phyloP scores from a whole-genome alignment of 2,888 invertebrate species.

The Bombyx huttoni region DNA sequence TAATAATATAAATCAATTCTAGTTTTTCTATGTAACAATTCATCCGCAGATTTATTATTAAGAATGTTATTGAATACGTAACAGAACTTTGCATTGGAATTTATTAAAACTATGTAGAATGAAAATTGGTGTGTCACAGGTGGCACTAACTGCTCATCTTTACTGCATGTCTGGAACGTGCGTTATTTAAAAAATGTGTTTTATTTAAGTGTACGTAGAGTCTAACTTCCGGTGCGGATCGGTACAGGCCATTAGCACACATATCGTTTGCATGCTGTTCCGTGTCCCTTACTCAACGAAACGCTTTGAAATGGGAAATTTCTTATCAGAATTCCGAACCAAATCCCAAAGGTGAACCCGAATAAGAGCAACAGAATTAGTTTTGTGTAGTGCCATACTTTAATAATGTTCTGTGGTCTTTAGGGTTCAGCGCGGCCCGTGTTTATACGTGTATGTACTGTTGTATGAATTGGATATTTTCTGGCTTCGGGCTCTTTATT shows the following conservation, averaged over 20 bases:
- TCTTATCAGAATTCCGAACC: slow-evolving; percentile 32
- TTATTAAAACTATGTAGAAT: slow-evolving; percentile 56
- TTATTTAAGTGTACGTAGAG: slow-evolving; percentile 40
- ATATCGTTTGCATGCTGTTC: slow-evolving; percentile 28
- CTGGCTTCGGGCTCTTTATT: slow-evolving; percentile 71
- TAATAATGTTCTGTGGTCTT: slow-evolving; percentile 61
- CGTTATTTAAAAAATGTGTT: slow-evolving; percentile 63
- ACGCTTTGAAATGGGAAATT: slow-evolving; percentile 24
- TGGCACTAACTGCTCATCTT: slow-evolving; percentile 54
- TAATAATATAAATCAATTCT: too few species aligned
- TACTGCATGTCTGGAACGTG: slow-evolving; percentile 34
- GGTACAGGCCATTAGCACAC: slow-evolving; percentile 36
- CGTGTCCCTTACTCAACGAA: slow-evolving; percentile 21
- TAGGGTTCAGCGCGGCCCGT: slow-evolving; percentile 41
- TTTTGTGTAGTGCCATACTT: slow-evolving; percentile 59
- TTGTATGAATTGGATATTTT: slow-evolving; percentile 67
- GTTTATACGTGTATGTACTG: slow-evolving; percentile 38
- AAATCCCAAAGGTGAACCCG: slow-evolving; percentile 42
- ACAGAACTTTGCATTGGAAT: slow-evolving; percentile 40
- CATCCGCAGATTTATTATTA: not conserved
- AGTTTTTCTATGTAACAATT: too few species aligned
- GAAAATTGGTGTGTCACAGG: slow-evolving; percentile 62
- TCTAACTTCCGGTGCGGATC: slow-evolving; percentile 34
- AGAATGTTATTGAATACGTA: not conserved
- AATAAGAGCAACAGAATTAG: slow-evolving; percentile 57